Base-by-base conservation (phyloP, 2,888 invertebrate species). In the Oscheius myriophilus region DNA sequence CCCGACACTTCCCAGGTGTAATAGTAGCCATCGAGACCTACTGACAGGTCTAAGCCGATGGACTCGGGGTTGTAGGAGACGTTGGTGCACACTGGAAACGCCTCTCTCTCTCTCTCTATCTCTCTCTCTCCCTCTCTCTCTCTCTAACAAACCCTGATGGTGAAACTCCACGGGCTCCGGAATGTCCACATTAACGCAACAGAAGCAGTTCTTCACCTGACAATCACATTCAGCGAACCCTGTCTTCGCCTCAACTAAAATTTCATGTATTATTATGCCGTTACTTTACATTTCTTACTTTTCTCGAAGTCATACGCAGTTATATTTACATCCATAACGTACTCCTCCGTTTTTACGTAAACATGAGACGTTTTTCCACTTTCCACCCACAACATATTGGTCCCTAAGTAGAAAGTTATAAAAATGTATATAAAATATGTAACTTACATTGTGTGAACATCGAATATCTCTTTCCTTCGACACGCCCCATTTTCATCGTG, bases 1-100 rank as follows among this genome's bases (percentile, higher is more conserved):
- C 88, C 84, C 71, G 88, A 88, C 21, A 88, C 77, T 61, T 86
- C 87, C 68, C 86, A 78, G 46, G 86, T 85, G 63, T 85, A 84
- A 67, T 85, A 80, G 41, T 83, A 79, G 2, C 83, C 84, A 75
- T 88, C 85, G 23, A 88, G 69, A 6, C 84, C 80, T 46, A 88
- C 67, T 0, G 86, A 84, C 11, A 88, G 71, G 26, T 84, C 84
- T 43, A 88, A 68, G 18, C 88, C 88, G 75, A 87, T 82, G 21
- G 87, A 81, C 21, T 85, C 78, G 12, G 87, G 84, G 23, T 88
- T 78, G 70, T 88, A 88, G 6, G 87, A 85, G 14, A 87, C 70
- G 75, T 87, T 88, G 1, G 86, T 82, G 79, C 88, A 88, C 11
- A 86, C 88, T 88, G 73, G 57, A 75, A 72, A 18, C 42, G 46